Percentiles rank a stretch among this genome's conserved stretches.
Evolutionary conservation across 2,113 vertebrate genomes (phyloP).

Genomic region (Cisticola juncidis): DNA sequence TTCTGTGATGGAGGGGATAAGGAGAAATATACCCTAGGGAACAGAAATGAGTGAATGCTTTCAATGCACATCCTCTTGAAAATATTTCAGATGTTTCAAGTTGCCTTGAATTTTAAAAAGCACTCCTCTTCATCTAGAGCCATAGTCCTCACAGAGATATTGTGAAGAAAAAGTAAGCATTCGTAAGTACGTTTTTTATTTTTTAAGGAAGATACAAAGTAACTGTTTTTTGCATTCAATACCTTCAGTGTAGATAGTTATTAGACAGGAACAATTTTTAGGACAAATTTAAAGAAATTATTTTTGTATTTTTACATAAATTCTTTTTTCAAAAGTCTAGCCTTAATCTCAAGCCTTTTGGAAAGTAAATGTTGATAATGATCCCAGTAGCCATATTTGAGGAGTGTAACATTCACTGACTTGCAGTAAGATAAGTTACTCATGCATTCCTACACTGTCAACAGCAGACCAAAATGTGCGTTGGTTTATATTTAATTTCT

Average conservation of each 20-base stretch:
- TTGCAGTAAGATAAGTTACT: not conserved
- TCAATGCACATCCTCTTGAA: not conserved
- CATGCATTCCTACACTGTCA: not conserved
- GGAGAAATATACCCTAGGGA: not conserved
- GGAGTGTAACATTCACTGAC: not conserved
- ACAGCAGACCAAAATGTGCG: not conserved
- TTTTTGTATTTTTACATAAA: not conserved
- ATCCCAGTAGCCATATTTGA: not conserved
- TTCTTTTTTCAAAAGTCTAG: not conserved
- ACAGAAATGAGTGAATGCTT: not conserved
- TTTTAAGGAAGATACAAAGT: not conserved
- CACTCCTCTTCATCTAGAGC: not conserved
- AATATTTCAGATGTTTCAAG: not conserved
- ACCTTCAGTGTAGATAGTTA: not conserved
- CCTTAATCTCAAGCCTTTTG: not conserved
- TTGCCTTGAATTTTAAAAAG: not conserved
- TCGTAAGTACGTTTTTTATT: not conserved
- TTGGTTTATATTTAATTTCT: not conserved
- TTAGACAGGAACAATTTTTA: not conserved
- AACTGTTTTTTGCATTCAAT: not conserved
- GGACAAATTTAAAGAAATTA: not conserved
- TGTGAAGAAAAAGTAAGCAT: not conserved
- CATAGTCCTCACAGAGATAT: not conserved
- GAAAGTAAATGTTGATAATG: not conserved
- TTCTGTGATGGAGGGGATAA: not conserved